A percentile compares a stretch with the other conserved stretches of the same genome.
Evolutionary conservation across 2,113 vertebrate species (phyloP).

Genomic region (Halichoeres trimaculatus): DNA sequence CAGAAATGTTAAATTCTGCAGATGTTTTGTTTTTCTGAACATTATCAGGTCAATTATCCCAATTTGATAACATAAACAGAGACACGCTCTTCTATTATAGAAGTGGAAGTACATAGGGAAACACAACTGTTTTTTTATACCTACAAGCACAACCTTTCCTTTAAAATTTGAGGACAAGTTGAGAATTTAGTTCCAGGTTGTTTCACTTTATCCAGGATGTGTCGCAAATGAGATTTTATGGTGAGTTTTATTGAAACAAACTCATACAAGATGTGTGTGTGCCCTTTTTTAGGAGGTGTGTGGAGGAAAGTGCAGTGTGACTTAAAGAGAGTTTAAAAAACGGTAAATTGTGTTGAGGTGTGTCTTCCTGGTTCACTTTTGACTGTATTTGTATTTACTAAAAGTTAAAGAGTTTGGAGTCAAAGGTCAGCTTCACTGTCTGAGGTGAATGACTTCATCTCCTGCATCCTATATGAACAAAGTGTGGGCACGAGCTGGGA

Average conservation of each 20-base stretch:
- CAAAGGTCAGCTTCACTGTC: conserved; percentile 17
- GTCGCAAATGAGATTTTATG: background rate
- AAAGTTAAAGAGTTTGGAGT: conserved; percentile 9
- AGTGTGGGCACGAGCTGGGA: background rate
- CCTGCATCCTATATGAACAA: background rate
- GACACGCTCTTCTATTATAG: background rate
- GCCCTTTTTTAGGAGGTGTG: background rate
- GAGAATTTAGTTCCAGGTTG: background rate
- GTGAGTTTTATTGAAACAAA: background rate
- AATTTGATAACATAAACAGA: background rate
- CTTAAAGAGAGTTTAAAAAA: background rate
- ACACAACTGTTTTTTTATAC: background rate
- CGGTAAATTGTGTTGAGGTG: background rate
- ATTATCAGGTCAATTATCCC: background rate
- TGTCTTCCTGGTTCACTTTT: conserved; percentile 5
- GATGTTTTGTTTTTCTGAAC: background rate
- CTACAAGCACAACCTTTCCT: background rate
- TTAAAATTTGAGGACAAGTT: background rate
- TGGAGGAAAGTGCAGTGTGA: background rate
- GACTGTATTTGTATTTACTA: background rate
- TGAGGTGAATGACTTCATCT: background rate
- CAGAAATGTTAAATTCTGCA: conserved; percentile 1
- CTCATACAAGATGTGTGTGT: background rate
- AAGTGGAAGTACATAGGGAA: conserved; percentile 8
- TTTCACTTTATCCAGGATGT: background rate